Percentiles rank a stretch among this genome's conserved stretches.
These are phyloP conservation scores for Andrena haemorrhoa DNA, from an alignment of 2,888 invertebrate genomes.

Conservation along the genomic window DNA sequence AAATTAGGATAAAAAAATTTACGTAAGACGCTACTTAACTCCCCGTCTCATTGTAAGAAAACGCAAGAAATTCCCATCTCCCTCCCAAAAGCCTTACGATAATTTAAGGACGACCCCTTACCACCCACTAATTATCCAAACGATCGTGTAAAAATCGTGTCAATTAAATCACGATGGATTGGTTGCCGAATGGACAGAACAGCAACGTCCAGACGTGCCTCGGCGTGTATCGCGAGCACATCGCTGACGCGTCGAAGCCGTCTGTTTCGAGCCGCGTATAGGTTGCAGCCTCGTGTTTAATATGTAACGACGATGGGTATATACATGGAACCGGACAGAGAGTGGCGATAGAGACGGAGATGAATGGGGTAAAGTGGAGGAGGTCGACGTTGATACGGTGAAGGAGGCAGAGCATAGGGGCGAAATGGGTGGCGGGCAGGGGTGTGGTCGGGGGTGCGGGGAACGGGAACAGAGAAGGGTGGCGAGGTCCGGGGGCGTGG, in stretches of 20 bases:
- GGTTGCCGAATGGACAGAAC: slow-evolving; percentile 19
- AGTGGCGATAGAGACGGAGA: slow-evolving; percentile 68
- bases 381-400: slow-evolving; percentile 67
- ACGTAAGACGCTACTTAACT: no score
- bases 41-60: no score
- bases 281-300: slow-evolving; percentile 57
- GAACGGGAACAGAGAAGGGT: slow-evolving; percentile 33
- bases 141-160: not conserved
- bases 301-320: slow-evolving; percentile 67
- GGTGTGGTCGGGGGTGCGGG: slow-evolving; percentile 1
- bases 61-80: no score
- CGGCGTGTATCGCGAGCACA: slow-evolving; percentile 26
- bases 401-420: slow-evolving; percentile 53
- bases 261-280: slow-evolving; percentile 41
- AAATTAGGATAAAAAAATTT: no score
- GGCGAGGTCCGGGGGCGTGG: slow-evolving; percentile 26
- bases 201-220: slow-evolving; percentile 38
- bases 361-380: slow-evolving; percentile 68
- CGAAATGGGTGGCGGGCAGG: slow-evolving; percentile 11
- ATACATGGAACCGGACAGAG: slow-evolving; percentile 54
- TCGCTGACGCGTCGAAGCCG: slow-evolving; percentile 31
- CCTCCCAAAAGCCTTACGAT: not conserved
- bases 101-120: not conserved
- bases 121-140: slow-evolving; percentile 6
- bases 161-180: slow-evolving; percentile 1